Evolutionary conservation across 2,888 invertebrate species (phyloP).

Genomic region (Pachliopta kotzebuea): DNA sequence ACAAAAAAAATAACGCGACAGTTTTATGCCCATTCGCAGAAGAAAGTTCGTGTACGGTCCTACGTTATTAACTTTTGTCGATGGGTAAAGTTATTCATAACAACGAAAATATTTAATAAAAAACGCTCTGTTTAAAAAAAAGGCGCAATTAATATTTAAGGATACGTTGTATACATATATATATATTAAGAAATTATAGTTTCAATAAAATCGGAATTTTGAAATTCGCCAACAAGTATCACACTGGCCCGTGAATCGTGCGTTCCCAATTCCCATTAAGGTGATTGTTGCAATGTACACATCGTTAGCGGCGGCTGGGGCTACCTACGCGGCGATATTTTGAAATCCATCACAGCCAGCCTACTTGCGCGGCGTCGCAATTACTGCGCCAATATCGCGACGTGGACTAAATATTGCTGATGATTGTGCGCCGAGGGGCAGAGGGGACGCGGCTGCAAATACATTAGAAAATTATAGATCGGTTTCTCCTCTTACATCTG

Average conservation of each 20-base stretch:
- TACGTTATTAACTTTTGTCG: no score
- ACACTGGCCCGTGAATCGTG: constrained; percentile 39
- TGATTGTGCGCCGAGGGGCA: constrained; percentile 17
- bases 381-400: constrained; percentile 14
- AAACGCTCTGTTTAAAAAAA: no score
- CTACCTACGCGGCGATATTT: constrained; percentile 26
- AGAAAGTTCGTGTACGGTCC: no score
- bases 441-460: constrained; percentile 20
- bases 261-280: constrained; percentile 26
- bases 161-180: no score
- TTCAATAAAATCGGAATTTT: neutral
- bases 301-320: constrained; percentile 12
- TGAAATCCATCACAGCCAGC: constrained; percentile 21
- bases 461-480: constrained; percentile 24
- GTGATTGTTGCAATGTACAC: constrained; percentile 26
- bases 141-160: no score
- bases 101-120: no score
- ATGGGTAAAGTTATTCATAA: no score
- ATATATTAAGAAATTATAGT: neutral
- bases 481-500: neutral
- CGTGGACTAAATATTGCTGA: constrained; percentile 19
- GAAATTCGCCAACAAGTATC: neutral
- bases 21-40: no score
- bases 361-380: constrained; percentile 6
- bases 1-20: no score